Percentiles rank a stretch among this genome's conserved stretches.
These are phyloP conservation scores for Mergus octosetaceus DNA, from an alignment of 2,797 vertebrate genomes.

Conservation along the genomic window DNA sequence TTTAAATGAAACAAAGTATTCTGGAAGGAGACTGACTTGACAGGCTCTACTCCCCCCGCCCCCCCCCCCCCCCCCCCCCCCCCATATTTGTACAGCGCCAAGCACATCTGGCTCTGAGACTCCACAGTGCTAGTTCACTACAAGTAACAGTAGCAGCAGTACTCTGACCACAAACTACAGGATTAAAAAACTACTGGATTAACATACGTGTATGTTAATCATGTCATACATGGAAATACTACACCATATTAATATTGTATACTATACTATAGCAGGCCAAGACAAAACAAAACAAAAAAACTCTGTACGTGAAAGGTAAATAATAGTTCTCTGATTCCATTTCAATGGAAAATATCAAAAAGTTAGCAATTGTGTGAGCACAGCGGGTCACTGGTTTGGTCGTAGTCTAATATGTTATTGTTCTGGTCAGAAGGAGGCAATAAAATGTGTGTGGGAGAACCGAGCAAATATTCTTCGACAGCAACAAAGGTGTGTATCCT, in stretches of 20 bases:
- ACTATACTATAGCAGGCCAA: neutral
- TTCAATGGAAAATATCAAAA: neutral
- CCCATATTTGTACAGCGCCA: neutral
- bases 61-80: too few species aligned
- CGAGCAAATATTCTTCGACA: neutral
- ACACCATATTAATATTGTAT: neutral
- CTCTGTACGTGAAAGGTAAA: neutral
- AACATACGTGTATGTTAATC: neutral
- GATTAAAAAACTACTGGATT: neutral
- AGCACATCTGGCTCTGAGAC: neutral
- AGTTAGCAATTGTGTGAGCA: neutral
- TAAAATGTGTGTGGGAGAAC: neutral
- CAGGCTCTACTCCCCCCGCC: neutral
- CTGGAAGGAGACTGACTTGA: neutral
- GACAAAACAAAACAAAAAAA: neutral
- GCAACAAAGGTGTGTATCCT: neutral
- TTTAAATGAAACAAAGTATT: slow-evolving; percentile 38
- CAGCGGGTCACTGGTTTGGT: neutral
- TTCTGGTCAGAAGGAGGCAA: neutral
- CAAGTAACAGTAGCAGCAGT: neutral
- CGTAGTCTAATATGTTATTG: neutral
- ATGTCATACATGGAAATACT: neutral
- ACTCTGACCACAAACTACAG: neutral
- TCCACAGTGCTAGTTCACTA: neutral
- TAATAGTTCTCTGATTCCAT: neutral